phyloP scores from a whole-genome alignment of 35 echinoderm and acorn worm species.

The Heliocidaris erythrogramma region DNA sequence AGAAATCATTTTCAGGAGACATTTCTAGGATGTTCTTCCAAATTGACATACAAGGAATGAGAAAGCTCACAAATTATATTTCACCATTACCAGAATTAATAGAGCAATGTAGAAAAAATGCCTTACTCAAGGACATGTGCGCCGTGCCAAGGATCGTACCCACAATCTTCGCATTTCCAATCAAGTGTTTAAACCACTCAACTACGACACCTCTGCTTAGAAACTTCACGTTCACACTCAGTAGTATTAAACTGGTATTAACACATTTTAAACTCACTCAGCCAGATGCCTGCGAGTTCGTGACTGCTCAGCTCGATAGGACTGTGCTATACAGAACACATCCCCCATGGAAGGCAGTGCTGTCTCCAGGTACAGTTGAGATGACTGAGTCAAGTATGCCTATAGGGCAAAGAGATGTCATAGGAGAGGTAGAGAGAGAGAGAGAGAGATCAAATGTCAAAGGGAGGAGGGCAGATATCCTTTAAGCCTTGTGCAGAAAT shows the following conservation, averaged over 20 bases:
- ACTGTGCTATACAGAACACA: slow-evolving; percentile 93
- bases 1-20: too few species aligned
- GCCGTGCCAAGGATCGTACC: too few species aligned
- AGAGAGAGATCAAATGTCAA: too few species aligned
- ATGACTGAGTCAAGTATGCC: slow-evolving; percentile 95
- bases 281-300: slow-evolving; percentile 92
- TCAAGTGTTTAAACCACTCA: background rate
- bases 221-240: background rate
- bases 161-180: background rate
- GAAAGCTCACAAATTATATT: too few species aligned
- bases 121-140: too few species aligned
- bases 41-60: too few species aligned
- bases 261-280: slow-evolving; percentile 71
- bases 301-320: slow-evolving; percentile 93
- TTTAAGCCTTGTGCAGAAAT: too few species aligned
- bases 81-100: too few species aligned
- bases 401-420: slow-evolving; percentile 29
- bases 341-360: slow-evolving; percentile 91
- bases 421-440: too few species aligned
- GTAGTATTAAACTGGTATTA: background rate
- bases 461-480: too few species aligned
- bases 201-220: background rate
- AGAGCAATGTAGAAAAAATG: too few species aligned
- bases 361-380: slow-evolving; percentile 96
- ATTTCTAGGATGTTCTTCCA: too few species aligned